Evolutionary conservation across 2,113 vertebrate species (phyloP).

Genomic region (Grammomys surdaster): DNA sequence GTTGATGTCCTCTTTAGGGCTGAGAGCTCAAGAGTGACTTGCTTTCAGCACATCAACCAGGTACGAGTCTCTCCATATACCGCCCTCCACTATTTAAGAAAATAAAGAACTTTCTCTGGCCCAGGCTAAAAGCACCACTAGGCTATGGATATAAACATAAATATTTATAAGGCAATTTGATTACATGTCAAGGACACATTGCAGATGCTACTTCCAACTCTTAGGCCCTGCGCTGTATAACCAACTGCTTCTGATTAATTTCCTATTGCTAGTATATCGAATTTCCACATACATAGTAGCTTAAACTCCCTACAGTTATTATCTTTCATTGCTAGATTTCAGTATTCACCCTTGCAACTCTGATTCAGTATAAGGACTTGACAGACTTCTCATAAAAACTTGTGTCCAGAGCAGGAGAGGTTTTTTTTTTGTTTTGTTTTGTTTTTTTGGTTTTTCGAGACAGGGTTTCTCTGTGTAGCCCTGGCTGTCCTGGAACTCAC

Average conservation of each 20-base stretch:
- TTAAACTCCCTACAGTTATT: not conserved
- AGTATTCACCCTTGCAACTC: not conserved
- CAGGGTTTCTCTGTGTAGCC: too few species aligned
- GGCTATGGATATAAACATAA: not conserved
- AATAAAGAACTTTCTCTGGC: not conserved
- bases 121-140: not conserved
- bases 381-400: not conserved
- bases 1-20: not conserved
- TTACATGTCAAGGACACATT: not conserved
- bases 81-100: not conserved
- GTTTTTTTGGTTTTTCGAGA: too few species aligned
- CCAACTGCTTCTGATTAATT: not conserved
- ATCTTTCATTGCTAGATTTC: not conserved
- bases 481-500: too few species aligned
- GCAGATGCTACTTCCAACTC: not conserved
- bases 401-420: not conserved
- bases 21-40: not conserved
- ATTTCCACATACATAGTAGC: not conserved
- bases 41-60: not conserved
- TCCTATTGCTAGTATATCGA: not conserved
- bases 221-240: not conserved
- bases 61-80: not conserved
- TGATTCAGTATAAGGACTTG: not conserved
- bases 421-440: too few species aligned
- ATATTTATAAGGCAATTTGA: not conserved